Base-by-base conservation (phyloP, 2,888 invertebrate genomes). In the Sarcophaga variegata region DNA sequence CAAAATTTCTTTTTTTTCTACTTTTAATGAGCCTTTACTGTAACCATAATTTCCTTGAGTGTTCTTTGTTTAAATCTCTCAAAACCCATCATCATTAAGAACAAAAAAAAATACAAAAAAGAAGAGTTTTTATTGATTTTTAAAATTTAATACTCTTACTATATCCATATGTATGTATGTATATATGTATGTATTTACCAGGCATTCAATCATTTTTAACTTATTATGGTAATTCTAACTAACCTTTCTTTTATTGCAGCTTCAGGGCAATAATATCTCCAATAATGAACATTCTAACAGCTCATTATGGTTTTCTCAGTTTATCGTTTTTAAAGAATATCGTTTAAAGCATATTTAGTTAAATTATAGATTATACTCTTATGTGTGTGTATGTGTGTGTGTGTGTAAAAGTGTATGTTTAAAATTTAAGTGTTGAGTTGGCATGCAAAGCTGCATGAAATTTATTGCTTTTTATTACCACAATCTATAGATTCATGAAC, bases 281-380 rank as follows among this genome's bases (percentile, higher is more conserved):
- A 67, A 63, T 64, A 81, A 74, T 67, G 25, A 45, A 47, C 20
- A 49, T 74, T 81, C 81, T 67, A 74, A 81, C 74, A 67, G 74
- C 74, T 81, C 49, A 81, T 81, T 67, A 79, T 22, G 17, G 20
- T 14, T 47, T 8, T 25, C 67, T 66, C 8, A n/a, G 10, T 47
- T 69, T 67, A 59, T 81, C 64, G 45, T 54, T 37, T 27, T 6
- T 20, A 45, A 22, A 22, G 17, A 47, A 22, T 47, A 76, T 76
- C 66, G n/a, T 54, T 66, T 27, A 27, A 37, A 62, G 27, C 17
- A 8, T 45, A 47, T 75, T 75, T 70, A 54, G 54, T 54, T 14
- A 54, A 17, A 54, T 14, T 54, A 54, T 54, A 5, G 12, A 14
- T 54, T 54, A 3, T 49, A 3, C 6, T 49, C 49, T 10, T 49